Percentiles rank a stretch among this genome's conserved stretches.
Evolutionary conservation across 1,140 invertebrate species (phyloP).

Genomic region (Babylonia areolata): DNA sequence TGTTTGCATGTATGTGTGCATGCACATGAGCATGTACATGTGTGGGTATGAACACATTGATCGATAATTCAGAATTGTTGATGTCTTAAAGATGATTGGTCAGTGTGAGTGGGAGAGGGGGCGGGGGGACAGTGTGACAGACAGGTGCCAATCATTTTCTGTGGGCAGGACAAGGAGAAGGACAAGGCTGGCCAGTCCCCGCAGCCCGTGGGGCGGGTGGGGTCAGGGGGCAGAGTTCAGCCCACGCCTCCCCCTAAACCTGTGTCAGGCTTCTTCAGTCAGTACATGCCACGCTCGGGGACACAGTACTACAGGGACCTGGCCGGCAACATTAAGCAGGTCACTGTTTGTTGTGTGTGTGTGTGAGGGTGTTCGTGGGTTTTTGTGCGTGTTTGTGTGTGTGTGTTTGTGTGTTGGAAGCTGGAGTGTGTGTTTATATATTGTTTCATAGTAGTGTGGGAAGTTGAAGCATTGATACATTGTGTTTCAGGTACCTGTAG

Average conservation of each 20-base stretch:
- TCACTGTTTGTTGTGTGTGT: constrained; percentile 54
- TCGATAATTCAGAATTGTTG: too few species aligned
- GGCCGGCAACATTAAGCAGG: constrained; percentile 96
- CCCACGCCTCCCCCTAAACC: constrained; percentile 78
- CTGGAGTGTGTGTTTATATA: not conserved
- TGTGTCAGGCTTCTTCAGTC: constrained; percentile 86
- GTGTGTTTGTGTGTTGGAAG: too few species aligned
- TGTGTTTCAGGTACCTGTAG: too few species aligned
- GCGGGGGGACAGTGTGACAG: too few species aligned
- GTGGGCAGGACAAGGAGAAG: constrained; percentile 57
- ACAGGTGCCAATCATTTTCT: too few species aligned
- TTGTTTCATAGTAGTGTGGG: too few species aligned
- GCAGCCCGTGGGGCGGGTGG: constrained; percentile 18
- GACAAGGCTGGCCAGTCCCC: constrained; percentile 23
- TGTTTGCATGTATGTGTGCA: too few species aligned
- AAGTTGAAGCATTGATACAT: too few species aligned
- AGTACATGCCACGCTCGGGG: constrained; percentile 84
- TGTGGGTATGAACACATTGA: too few species aligned
- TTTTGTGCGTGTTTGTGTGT: not conserved
- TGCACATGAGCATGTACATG: too few species aligned
- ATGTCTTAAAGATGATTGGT: too few species aligned
- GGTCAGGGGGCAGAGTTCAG: constrained; percentile 80
- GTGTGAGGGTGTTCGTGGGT: not conserved
- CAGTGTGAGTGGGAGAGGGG: too few species aligned
- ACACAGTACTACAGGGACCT: constrained; percentile 96